These are phyloP conservation scores for Malacoraja senta DNA, from an alignment of 2,797 vertebrate genomes.

Conservation along the genomic window DNA sequence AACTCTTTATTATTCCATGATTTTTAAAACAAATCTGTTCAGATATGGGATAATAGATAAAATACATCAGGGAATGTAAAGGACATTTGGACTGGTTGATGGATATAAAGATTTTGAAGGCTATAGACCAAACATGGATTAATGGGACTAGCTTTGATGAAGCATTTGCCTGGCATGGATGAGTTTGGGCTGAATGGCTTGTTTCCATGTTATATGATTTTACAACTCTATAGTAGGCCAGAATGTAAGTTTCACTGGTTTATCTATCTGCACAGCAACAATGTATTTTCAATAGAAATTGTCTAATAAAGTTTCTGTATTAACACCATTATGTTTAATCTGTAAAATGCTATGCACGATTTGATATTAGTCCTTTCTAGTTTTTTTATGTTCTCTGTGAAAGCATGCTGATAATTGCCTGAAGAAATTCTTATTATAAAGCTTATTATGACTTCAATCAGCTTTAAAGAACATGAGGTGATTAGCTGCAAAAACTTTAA, in stretches of 20 bases:
- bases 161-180: too few relatives aligned
- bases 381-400: neutral
- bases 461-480: neutral
- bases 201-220: too few relatives aligned
- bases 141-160: too few relatives aligned
- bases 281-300: neutral
- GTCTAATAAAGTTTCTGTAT: neutral
- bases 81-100: too few relatives aligned
- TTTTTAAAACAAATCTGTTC: neutral
- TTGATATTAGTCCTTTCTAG: neutral
- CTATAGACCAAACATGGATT: too few relatives aligned
- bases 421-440: neutral
- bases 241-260: neutral
- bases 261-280: neutral
- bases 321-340: slow-evolving; percentile 6
- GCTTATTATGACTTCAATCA: neutral
- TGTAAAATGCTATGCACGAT: neutral
- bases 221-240: neutral
- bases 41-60: neutral
- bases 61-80: neutral
- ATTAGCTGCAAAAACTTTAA: neutral
- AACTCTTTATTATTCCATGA: too few relatives aligned
- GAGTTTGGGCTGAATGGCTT: too few relatives aligned
- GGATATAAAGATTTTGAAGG: too few relatives aligned
- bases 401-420: neutral